Conservation (phyloP, 2,888 invertebrate genomes). For the Cephus sareptanus region DNA sequence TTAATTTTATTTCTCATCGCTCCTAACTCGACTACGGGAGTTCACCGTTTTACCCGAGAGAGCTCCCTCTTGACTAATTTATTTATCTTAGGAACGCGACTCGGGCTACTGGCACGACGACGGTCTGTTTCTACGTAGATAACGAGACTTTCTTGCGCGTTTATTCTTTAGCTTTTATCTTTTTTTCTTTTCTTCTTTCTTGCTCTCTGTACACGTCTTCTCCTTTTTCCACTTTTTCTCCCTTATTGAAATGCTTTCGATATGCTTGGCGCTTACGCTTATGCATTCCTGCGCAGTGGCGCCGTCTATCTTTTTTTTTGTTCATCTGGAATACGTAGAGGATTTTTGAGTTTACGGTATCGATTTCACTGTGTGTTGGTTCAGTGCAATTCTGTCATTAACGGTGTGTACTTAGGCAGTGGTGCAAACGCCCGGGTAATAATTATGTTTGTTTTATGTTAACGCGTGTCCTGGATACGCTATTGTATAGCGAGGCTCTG, state of each 20-base stretch:
- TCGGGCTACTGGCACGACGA: slow-evolving; percentile 14
- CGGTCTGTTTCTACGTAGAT: slow-evolving; percentile 37
- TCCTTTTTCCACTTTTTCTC: not conserved
- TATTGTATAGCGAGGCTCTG: not conserved
- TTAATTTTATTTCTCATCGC: slow-evolving; percentile 29
- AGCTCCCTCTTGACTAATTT: slow-evolving; percentile 31
- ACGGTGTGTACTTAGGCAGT: not conserved
- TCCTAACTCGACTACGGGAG: slow-evolving; percentile 1
- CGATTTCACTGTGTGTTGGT: not conserved
- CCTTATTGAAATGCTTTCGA: not conserved
- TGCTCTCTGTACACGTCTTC: no score
- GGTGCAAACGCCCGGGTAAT: not conserved
- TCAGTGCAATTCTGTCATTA: not conserved
- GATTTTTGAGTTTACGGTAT: not conserved
- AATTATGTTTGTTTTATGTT: not conserved
- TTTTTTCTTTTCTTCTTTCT: no score
- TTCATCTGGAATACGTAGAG: not conserved
- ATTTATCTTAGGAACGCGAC: slow-evolving; percentile 30
- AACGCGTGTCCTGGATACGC: not conserved
- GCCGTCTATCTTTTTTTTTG: not conserved
- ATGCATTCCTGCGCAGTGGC: not conserved
- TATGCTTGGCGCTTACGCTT: not conserved
- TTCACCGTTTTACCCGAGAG: not conserved
- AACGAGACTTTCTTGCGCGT: slow-evolving; percentile 31
- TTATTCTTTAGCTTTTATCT: not conserved